A percentile compares a stretch with the other conserved stretches of the same genome.
Conservation (phyloP, 2,113 vertebrate species). For the Odocoileus virginianus region DNA sequence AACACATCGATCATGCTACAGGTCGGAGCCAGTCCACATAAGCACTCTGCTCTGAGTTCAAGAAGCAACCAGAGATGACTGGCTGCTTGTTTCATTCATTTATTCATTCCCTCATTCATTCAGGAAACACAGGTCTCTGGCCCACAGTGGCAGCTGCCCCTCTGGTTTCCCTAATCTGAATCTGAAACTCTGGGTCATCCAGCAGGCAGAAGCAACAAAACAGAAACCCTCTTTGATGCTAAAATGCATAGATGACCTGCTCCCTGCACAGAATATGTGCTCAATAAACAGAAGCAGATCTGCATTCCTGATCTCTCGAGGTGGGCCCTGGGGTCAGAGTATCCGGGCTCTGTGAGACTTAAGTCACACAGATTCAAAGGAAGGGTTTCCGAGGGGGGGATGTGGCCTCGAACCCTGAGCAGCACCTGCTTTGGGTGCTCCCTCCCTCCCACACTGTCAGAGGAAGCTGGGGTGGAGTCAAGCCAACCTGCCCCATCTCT, state of each 20-base stretch:
- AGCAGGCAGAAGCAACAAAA: background rate
- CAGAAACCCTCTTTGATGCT: background rate
- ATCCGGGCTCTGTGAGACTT: background rate
- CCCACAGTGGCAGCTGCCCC: background rate
- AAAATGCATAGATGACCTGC: background rate
- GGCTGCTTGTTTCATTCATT: background rate
- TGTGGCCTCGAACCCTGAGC: background rate
- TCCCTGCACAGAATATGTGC: background rate
- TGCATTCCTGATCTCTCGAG: background rate
- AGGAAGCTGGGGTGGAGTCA: background rate
- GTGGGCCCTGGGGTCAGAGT: background rate
- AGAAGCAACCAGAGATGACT: background rate
- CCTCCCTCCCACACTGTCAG: background rate
- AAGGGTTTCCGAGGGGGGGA: background rate
- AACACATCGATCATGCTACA: accelerated
- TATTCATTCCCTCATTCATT: background rate
- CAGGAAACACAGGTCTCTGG: background rate
- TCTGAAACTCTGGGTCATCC: background rate
- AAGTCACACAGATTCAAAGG: background rate
- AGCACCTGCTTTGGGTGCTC: background rate
- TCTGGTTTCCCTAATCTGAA: background rate
- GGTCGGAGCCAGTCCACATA: accelerated
- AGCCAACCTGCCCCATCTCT: background rate
- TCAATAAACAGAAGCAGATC: background rate
- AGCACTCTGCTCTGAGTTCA: no score